phyloP scores from a whole-genome alignment of 2,888 invertebrate species.

The Cerceris rybyensis region DNA sequence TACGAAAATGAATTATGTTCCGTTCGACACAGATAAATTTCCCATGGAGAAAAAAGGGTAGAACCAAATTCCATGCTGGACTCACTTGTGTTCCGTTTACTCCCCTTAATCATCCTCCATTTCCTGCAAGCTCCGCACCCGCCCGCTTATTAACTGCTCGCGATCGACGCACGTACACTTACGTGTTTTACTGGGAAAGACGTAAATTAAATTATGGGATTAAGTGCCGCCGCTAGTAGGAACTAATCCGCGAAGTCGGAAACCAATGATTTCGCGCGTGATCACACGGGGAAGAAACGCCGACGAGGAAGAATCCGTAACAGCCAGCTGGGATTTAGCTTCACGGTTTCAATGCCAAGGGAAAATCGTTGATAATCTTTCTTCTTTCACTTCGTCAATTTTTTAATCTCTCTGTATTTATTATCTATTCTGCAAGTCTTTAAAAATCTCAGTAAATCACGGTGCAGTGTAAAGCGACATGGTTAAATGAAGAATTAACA shows the following conservation, averaged over 20 bases:
- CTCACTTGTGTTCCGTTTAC: constrained; percentile 32
- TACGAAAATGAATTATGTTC: background rate
- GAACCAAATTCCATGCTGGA: constrained; percentile 50
- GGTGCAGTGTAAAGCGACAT: too few relatives aligned
- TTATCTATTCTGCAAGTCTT: too few relatives aligned
- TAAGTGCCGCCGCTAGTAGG: constrained; percentile 31
- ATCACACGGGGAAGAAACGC: background rate
- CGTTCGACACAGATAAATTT: constrained; percentile 10
- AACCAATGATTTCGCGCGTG: constrained; percentile 37
- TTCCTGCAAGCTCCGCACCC: constrained; percentile 62
- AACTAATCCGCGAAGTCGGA: constrained; percentile 46
- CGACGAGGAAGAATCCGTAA: background rate
- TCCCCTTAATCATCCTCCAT: constrained; percentile 65
- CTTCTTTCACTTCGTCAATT: too few relatives aligned
- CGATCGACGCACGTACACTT: constrained; percentile 32
- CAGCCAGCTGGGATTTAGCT: background rate
- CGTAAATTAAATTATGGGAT: constrained; percentile 65
- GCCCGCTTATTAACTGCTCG: constrained; percentile 62
- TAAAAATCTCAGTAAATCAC: too few relatives aligned
- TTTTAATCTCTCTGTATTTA: too few relatives aligned
- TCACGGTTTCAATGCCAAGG: background rate
- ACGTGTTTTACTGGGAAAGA: constrained; percentile 51
- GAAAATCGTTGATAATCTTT: too few relatives aligned
- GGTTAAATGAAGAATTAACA: too few relatives aligned
- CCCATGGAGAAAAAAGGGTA: constrained; percentile 38